A percentile compares a stretch with the other conserved stretches of the same genome.
Conservation (phyloP, 2,113 vertebrate species). For the Mustela lutreola region DNA sequence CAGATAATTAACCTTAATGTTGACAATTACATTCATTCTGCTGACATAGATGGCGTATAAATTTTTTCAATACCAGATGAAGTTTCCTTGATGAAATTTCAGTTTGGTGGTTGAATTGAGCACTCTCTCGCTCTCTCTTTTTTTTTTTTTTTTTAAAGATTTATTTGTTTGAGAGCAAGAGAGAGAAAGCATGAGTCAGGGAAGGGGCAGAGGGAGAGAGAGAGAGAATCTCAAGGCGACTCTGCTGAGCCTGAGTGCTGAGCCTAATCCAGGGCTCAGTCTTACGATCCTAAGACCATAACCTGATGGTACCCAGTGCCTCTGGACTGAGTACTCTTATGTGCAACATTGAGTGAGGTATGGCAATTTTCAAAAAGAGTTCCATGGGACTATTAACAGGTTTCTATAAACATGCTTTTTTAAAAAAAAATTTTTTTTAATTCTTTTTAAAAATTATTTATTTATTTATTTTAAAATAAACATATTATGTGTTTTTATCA, state of each 20-base stretch:
- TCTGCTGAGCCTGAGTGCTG: not conserved
- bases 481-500: too few relatives aligned
- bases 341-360: not conserved
- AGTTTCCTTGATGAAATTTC: conserved; percentile 9
- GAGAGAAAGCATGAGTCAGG: not conserved
- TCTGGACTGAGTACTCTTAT: not conserved
- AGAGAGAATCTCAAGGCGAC: not conserved
- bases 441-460: not conserved
- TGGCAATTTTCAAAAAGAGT: not conserved
- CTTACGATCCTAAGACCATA: not conserved
- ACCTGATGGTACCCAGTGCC: not conserved
- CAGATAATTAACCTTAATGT: not conserved
- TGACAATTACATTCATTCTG: not conserved
- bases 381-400: not conserved
- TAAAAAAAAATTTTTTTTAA: not conserved
- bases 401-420: not conserved
- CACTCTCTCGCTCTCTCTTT: not conserved
- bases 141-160: not conserved
- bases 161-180: not conserved
- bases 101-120: not conserved
- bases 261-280: not conserved
- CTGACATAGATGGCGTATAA: not conserved
- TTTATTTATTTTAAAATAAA: not conserved
- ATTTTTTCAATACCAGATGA: not conserved
- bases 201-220: not conserved